A percentile compares a stretch with the other conserved stretches of the same genome.
Conservation (phyloP, 1,140 invertebrate genomes). For the Papilio polytes region DNA sequence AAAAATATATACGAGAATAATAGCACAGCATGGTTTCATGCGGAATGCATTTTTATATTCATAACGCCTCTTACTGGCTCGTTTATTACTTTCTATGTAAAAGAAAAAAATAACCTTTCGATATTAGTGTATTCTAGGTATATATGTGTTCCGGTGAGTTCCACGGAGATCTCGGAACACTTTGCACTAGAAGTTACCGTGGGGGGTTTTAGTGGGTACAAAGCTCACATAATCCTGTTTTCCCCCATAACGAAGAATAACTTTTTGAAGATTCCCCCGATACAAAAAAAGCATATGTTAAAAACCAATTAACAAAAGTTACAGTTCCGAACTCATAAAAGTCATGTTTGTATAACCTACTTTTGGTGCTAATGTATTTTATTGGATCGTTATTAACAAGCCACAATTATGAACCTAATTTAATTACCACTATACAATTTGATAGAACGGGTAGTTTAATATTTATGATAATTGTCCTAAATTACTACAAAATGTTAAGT, state of each 20-base stretch:
- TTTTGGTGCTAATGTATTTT: neutral
- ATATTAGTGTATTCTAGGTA: neutral
- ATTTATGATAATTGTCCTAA: neutral
- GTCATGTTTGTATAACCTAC: neutral
- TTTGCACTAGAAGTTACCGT: too few relatives aligned
- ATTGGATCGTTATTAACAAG: slow-evolving; percentile 32
- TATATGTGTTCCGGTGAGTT: too few relatives aligned
- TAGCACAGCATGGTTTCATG: neutral
- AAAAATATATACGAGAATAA: slow-evolving; percentile 20
- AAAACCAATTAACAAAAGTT: neutral
- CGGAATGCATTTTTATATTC: neutral
- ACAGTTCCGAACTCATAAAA: neutral
- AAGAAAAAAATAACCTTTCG: neutral
- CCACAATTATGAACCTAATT: neutral
- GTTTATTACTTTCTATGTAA: neutral
- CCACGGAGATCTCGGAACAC: too few relatives aligned
- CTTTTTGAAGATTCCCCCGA: too few relatives aligned
- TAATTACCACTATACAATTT: neutral
- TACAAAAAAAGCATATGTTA: too few relatives aligned
- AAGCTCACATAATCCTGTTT: too few relatives aligned
- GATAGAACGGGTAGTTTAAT: neutral
- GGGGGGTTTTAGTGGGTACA: too few relatives aligned
- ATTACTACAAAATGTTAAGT: neutral
- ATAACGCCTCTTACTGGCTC: neutral
- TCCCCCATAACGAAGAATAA: too few relatives aligned